These are phyloP conservation scores for Trematomus bernacchii DNA, from an alignment of 2,797 vertebrate species.

Conservation along the genomic window DNA sequence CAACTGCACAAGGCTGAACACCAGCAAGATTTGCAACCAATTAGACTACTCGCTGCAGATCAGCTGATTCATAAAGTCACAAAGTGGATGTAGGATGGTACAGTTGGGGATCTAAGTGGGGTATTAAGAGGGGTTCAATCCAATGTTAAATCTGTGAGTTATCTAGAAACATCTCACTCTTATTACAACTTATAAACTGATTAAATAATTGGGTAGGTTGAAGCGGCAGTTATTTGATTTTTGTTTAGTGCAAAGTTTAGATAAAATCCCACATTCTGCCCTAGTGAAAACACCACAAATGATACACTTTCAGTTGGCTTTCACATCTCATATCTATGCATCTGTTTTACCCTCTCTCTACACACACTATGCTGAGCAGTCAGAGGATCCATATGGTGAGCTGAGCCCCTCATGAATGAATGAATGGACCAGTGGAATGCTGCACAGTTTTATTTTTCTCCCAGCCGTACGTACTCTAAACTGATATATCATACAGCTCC, in stretches of 20 bases:
- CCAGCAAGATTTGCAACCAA: conserved; percentile 25
- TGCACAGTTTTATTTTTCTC: conserved; percentile 60
- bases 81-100: neutral
- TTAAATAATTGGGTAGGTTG: too few species aligned
- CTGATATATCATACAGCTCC: conserved; percentile 21
- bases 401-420: conserved; percentile 62
- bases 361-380: conserved; percentile 39
- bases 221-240: too few species aligned
- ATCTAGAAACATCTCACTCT: neutral
- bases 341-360: conserved; percentile 11
- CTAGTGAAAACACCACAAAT: conserved; percentile 14
- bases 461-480: conserved; percentile 37
- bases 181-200: neutral
- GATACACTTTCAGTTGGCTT: conserved; percentile 7
- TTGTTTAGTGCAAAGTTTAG: neutral
- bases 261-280: neutral
- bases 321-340: conserved; percentile 6
- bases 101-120: neutral
- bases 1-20: conserved; percentile 28
- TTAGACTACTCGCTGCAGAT: conserved; percentile 13
- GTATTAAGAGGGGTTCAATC: neutral
- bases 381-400: conserved; percentile 64
- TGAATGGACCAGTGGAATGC: conserved; percentile 73
- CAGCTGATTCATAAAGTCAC: conserved; percentile 23
- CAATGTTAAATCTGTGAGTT: neutral